phyloP scores from a whole-genome alignment of 2,888 invertebrate species.

The Neuroscelio doddi region DNA sequence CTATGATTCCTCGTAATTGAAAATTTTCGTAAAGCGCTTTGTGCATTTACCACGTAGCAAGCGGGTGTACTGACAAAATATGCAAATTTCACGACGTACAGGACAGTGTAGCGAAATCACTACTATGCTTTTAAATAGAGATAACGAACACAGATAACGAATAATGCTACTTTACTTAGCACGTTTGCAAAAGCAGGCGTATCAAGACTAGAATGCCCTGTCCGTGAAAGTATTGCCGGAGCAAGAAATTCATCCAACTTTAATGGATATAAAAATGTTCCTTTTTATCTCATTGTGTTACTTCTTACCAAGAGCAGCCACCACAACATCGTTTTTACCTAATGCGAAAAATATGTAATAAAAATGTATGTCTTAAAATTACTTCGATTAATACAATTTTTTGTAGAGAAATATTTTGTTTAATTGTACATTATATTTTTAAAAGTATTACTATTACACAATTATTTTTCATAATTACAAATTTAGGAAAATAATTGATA shows the following conservation, averaged over 20 bases:
- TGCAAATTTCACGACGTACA: constrained; percentile 42
- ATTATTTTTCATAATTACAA: no score
- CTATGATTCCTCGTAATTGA: constrained; percentile 17
- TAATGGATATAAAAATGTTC: not conserved
- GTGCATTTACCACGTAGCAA: constrained; percentile 9
- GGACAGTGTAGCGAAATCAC: constrained; percentile 32
- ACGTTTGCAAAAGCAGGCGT: constrained; percentile 22
- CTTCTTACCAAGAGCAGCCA: no score
- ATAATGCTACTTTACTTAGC: constrained; percentile 34
- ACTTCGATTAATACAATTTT: no score
- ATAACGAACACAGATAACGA: constrained; percentile 45
- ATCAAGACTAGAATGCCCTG: constrained; percentile 18
- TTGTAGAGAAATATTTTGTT: no score
- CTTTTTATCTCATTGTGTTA: no score
- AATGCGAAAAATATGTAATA: no score
- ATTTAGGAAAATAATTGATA: no score
- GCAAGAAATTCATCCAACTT: not conserved
- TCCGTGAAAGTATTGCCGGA: constrained; percentile 3
- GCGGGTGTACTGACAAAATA: constrained; percentile 31
- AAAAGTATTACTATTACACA: no score
- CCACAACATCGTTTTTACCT: no score
- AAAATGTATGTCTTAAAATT: no score
- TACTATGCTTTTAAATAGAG: constrained; percentile 23
- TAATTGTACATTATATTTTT: no score
- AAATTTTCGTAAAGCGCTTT: constrained; percentile 8